Conservation (phyloP, 2,113 vertebrate species). For the Hepsetus odoe region DNA sequence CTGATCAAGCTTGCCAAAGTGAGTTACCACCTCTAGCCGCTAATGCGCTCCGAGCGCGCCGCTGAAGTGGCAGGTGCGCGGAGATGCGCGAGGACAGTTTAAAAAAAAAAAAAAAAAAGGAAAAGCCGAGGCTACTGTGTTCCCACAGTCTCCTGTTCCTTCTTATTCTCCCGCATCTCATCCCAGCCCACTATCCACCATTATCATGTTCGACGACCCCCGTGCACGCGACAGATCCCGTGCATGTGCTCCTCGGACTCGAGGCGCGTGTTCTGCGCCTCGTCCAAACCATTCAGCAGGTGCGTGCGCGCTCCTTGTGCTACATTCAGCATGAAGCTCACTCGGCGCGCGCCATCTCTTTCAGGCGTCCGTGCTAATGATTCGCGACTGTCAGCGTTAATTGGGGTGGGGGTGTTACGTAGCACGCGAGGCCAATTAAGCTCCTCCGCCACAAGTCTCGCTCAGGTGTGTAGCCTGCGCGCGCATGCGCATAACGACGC, state of each 20-base stretch:
- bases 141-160: no score
- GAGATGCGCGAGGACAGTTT: not conserved
- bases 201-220: no score
- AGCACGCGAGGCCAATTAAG: not conserved
- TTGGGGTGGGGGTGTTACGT: not conserved
- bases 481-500: not conserved
- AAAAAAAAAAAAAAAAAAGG: no score
- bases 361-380: not conserved
- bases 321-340: not conserved
- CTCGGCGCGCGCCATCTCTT: not conserved
- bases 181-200: no score
- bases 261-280: not conserved
- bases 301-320: no score
- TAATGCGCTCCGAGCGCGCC: not conserved
- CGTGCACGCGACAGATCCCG: no score
- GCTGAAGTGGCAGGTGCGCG: not conserved
- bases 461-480: not conserved
- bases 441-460: not conserved
- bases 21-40: not conserved
- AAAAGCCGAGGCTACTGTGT: no score
- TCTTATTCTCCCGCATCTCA: no score
- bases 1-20: constrained; percentile 9
- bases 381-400: not conserved
- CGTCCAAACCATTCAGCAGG: no score
- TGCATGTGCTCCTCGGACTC: no score